Percentiles rank a stretch among this genome's conserved stretches.
Conservation (phyloP, 2,113 vertebrate species). For the Podarcis muralis region DNA sequence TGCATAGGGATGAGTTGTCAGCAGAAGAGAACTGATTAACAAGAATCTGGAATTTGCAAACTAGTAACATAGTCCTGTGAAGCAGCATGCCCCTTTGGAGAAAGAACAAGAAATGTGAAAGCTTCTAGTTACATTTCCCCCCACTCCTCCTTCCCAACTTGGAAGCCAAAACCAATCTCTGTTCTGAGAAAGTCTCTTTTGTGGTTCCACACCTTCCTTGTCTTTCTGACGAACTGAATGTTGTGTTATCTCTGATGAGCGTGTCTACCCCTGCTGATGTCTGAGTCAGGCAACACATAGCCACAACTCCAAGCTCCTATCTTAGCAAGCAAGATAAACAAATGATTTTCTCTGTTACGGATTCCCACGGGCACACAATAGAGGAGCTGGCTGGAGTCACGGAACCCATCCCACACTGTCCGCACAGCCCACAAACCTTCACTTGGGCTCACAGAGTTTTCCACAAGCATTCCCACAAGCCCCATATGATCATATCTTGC, state of each 20-base stretch:
- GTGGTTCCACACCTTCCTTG: slow-evolving; percentile 3
- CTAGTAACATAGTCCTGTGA: background rate
- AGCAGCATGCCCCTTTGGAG: background rate
- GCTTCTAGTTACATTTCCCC: slow-evolving; percentile 5
- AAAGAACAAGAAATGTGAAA: slow-evolving; percentile 5
- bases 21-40: background rate
- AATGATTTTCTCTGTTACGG: slow-evolving; percentile 34
- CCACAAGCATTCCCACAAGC: background rate
- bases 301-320: slow-evolving; percentile 53
- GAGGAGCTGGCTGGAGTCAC: slow-evolving; percentile 25
- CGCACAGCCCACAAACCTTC: background rate
- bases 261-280: slow-evolving; percentile 15
- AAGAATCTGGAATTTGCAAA: background rate
- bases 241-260: slow-evolving; percentile 21
- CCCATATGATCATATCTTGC: background rate
- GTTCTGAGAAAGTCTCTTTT: slow-evolving; percentile 11
- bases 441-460: background rate
- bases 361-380: background rate
- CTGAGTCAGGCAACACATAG: slow-evolving; percentile 44
- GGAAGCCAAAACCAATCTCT: slow-evolving; percentile 12
- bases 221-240: slow-evolving; percentile 17
- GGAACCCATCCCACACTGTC: background rate
- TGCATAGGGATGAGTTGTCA: background rate
- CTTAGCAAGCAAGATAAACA: slow-evolving; percentile 41
- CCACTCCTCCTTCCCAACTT: background rate